Base-by-base conservation (phyloP, 2,888 invertebrate species). In the Ectobius pallidus region DNA sequence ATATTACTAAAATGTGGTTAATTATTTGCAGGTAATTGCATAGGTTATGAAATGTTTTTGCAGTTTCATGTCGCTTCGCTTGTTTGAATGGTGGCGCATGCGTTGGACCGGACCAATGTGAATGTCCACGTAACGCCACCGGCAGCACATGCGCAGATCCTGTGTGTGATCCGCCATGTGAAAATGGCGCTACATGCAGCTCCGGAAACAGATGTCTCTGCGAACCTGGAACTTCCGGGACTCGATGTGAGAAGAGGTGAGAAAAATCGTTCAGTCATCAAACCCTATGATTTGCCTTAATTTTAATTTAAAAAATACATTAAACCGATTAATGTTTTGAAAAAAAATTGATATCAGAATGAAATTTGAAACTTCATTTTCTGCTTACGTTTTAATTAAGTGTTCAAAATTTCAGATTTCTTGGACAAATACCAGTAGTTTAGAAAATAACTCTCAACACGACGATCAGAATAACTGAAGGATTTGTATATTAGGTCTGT, bases 11-110 rank as follows among this genome's bases (percentile, higher is more conserved):
- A n/a, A n/a, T n/a, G n/a, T n/a, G n/a, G n/a, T n/a, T n/a, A n/a
- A n/a, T n/a, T n/a, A n/a, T n/a, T n/a, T n/a, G n/a, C n/a, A n/a
- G n/a, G n/a, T n/a, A n/a, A n/a, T n/a, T n/a, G n/a, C n/a, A n/a
- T n/a, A n/a, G n/a, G n/a, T n/a, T n/a, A n/a, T n/a, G n/a, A n/a
- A n/a, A n/a, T n/a, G n/a, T n/a, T n/a, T 63, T 74, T 69, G 18
- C 79, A 83, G 84, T 82, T 58, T 78, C 82, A 1, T 85, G 85
- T 76, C 76, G 78, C 14, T 81, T 80, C 3, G 75, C 80, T 0
- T 86, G 85, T 78, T 77, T 79, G 72, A 83, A 85, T 78, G 83
- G 82, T 2, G 85, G 85, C 2, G 77, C 78, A 9, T 86, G 85
- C 77, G 77, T 83, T 2, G 80, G 80, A 2, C 83, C 83, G 1